Conservation (phyloP, 2,797 vertebrate genomes). For the Urophycis tenuis region DNA sequence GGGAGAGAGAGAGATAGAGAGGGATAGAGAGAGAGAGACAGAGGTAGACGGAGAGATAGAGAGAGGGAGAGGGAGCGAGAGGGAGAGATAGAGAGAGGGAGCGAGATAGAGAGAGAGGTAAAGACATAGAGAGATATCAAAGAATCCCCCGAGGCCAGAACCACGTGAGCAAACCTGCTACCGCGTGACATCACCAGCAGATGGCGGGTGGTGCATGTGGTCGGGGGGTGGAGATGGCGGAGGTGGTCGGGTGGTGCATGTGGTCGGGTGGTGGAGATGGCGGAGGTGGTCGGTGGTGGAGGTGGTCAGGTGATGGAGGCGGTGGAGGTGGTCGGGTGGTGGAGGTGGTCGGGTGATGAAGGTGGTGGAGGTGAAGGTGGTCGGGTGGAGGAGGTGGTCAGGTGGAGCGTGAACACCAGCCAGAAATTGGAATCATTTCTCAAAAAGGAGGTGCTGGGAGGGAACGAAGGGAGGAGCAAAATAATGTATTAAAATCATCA, state of each 20-base stretch:
- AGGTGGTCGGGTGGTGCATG: too few relatives aligned
- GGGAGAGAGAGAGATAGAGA: too few relatives aligned
- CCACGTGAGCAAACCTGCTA: conserved; percentile 1
- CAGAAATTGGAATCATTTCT: conserved; percentile 13
- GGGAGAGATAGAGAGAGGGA: not conserved
- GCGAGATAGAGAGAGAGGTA: not conserved
- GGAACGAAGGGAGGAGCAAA: not conserved
- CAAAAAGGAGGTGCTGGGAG: conserved; percentile 15
- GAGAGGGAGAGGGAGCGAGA: not conserved
- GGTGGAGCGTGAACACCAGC: too few relatives aligned
- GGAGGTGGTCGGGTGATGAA: too few relatives aligned
- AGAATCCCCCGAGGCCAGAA: not conserved
- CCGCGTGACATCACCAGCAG: conserved; percentile 27
- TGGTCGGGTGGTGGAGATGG: too few relatives aligned
- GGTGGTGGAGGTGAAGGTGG: too few relatives aligned
- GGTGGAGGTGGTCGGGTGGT: too few relatives aligned
- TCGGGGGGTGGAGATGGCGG: too few relatives aligned
- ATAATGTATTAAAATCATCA: not conserved
- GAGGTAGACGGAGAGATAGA: not conserved
- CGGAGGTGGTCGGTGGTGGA: too few relatives aligned
- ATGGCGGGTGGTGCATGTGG: conserved; percentile 14
- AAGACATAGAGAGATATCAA: not conserved
- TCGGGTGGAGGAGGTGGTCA: too few relatives aligned
- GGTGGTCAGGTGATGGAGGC: too few relatives aligned
- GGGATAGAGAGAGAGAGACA: too few relatives aligned